Evolutionary conservation across 2,113 vertebrate species (phyloP).

Genomic region (Myotis brandtii): DNA sequence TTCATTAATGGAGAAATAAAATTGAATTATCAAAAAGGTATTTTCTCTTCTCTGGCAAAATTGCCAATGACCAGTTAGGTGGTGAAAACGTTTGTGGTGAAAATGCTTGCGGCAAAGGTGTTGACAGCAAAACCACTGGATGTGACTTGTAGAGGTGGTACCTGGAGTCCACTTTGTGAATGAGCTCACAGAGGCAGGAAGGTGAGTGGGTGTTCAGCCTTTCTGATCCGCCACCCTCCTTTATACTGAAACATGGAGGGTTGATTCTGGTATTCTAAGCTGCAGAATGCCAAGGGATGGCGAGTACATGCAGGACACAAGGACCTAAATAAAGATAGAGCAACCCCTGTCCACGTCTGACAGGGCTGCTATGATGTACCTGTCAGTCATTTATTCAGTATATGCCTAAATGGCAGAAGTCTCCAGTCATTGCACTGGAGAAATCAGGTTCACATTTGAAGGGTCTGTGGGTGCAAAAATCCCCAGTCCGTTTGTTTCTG

Average conservation of each 20-base stretch:
- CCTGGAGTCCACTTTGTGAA: background rate
- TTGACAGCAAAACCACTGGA: background rate
- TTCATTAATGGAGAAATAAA: background rate
- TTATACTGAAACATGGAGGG: background rate
- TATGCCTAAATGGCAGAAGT: background rate
- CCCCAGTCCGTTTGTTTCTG: background rate
- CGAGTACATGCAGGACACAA: background rate
- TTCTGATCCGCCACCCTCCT: background rate
- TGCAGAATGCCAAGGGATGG: background rate
- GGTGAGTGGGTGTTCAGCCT: background rate
- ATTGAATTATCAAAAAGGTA: background rate
- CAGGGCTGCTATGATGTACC: accelerated
- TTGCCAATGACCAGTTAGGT: background rate
- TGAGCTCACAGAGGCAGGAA: background rate
- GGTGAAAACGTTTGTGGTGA: background rate
- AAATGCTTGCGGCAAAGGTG: background rate
- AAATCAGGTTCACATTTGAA: background rate
- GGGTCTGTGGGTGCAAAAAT: background rate
- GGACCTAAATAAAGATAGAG: constrained; percentile 25
- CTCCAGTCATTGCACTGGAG: background rate
- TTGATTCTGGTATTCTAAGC: background rate
- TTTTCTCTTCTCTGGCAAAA: background rate
- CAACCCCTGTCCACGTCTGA: background rate
- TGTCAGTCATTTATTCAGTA: background rate
- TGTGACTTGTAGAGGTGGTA: background rate